Evolutionary conservation across 2,888 invertebrate genomes (phyloP).

Genomic region (Artemia sinica): DNA sequence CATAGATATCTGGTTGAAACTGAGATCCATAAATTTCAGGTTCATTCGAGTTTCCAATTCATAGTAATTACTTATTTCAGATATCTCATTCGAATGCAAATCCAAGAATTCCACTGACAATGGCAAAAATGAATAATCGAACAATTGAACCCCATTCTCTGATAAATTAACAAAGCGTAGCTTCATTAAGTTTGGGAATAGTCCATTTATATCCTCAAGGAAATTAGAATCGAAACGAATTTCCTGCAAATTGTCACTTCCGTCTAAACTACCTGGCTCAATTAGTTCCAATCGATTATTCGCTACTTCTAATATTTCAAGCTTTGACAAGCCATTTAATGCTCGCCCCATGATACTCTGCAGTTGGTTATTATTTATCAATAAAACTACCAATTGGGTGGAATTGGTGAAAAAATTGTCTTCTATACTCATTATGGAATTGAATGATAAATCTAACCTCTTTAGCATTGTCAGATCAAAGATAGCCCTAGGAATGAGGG

Average conservation of each 20-base stretch:
- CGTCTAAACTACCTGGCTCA: slow-evolving; percentile 57
- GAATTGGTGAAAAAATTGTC: slow-evolving; percentile 37
- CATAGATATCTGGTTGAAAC: slow-evolving; percentile 49
- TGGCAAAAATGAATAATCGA: slow-evolving; percentile 62
- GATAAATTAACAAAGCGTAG: slow-evolving; percentile 65
- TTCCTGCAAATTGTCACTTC: slow-evolving; percentile 55
- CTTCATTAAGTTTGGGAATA: slow-evolving; percentile 33
- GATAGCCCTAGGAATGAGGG: slow-evolving; percentile 51
- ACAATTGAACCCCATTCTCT: slow-evolving; percentile 56
- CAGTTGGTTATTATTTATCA: slow-evolving; percentile 67
- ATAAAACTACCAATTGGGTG: slow-evolving; percentile 57
- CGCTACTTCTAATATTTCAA: slow-evolving; percentile 65
- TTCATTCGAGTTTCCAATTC: slow-evolving; percentile 28
- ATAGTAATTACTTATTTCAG: slow-evolving; percentile 29
- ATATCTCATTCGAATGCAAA: slow-evolving; percentile 60
- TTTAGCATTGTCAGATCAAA: slow-evolving; percentile 56
- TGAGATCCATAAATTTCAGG: slow-evolving; percentile 43
- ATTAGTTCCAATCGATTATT: slow-evolving; percentile 62
- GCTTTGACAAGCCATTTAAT: slow-evolving; percentile 54
- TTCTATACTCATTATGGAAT: slow-evolving; percentile 56
- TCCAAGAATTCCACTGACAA: slow-evolving; percentile 57
- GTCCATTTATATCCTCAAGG: slow-evolving; percentile 29
- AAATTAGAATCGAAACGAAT: slow-evolving; percentile 58
- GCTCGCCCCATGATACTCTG: slow-evolving; percentile 59
- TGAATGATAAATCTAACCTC: slow-evolving; percentile 66